Evolutionary conservation across 2,113 vertebrate genomes (phyloP), one percentile per base, ranked within the genome.

Genomic region (Sialia sialis): DNA sequence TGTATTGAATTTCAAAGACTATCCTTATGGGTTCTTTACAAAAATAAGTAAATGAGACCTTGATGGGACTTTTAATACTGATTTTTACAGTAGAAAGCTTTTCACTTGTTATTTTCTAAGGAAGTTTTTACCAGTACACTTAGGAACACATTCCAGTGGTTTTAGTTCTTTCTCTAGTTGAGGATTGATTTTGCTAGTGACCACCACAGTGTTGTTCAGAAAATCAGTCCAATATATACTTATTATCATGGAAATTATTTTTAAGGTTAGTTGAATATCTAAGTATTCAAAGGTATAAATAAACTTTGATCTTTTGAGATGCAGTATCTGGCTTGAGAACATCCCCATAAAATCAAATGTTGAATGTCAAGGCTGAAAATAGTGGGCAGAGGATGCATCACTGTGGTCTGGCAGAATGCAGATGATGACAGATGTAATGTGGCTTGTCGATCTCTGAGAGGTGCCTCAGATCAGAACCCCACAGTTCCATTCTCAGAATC

Each of bases 181-280:
- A 63, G 39, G 16, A 30, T 9, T 90, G 16, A 66, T 41, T 48
- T 76, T 72, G 21, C 15, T 20, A 68, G 13, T 64, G 11, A 79
- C 4, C 19, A 52, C 1, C 17, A 51, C 6, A 29, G 1, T 0
- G 0, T 15, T 59, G 64, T 29, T 41, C 27, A 69, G 41, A 76
- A 90, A 69, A 26, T 62, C 17, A 74, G 54, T 73, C 11, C 49
- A 0, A 0, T 46, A 25, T 16, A 13, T 51, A 30, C 10, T 49
- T 52, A 56, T 10, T 4, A 7, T 64, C 30, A 60, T 9, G 17
- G 49, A 49, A 80, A n/a, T 66, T 13, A 55, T 49, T 64, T 72
- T 85, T 56, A 72, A 64, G 18, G 6, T 75, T 39, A 54, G 13
- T 38, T 32, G 7, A 80, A 52, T 62, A 70, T 20, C 10, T 34